Base-by-base conservation (phyloP, 2,797 vertebrate species). In the Zenarchopterus dispar region DNA sequence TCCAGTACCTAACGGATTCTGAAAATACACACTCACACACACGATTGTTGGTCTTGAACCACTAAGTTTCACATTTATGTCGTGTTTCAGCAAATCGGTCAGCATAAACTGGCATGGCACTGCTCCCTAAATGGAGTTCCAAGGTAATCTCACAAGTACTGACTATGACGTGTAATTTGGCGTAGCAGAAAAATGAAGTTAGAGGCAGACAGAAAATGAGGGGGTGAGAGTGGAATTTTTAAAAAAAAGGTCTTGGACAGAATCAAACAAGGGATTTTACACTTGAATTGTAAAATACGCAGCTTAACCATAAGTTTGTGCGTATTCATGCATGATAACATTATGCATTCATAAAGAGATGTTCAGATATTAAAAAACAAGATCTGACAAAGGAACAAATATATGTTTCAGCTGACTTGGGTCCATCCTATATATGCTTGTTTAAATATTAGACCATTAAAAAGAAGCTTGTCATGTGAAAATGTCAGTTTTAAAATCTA, bases 1-100 rank as follows among this genome's bases (percentile, higher is more conserved):
- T 59, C 63, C 52, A 74, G 67, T 70, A 55, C 55, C 64, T 80
- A 67, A 76, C 76, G 67, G 52, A 47, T 26, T 71, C 45, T 62
- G 47, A 73, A 57, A 47, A 39, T 42, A 52, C 60, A 56, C 9
- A 45, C n/a, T 28, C 28, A 60, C 50, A 62, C 17, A 55, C 19
- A 60, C 1, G 4, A 3, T 18, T 54, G 61, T 47, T 26, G 22
- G 23, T 68, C 21, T 54, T 49, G 18, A 23, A 53, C 45, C 39
- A 57, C 18, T 42, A 39, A 62, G 54, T 60, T 50, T 66, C 11
- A 49, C 3, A 60, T 51, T 62, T 45, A 57, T 24, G 44, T 13
- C 45, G 26, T 15, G 10, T 50, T 50, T 58, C 15, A n/a, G 44
- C 31, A 68, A 49, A 23, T 55, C 26, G 41, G 8, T 43, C 16